Base-by-base conservation (phyloP, 2,888 invertebrate genomes). In the Diachrysia chrysitis region DNA sequence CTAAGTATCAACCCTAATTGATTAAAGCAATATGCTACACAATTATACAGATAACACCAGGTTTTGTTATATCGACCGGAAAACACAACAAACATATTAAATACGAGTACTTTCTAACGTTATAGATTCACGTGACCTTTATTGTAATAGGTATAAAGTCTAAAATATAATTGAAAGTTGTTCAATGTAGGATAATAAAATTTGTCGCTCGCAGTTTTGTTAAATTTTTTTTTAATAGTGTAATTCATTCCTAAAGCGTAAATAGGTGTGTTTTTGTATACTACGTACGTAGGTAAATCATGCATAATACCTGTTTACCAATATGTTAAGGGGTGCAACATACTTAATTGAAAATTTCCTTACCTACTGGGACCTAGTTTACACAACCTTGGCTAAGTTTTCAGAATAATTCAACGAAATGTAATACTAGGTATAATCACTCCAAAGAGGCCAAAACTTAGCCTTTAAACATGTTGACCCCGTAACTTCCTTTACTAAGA, bases 181-280 rank as follows among this genome's bases (percentile, higher is more conserved):
- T 14, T 29, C 10, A n/a, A 19, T n/a, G 54, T 19, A 16, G 17
- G 29, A 29, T 29, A 14, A 7, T 48, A 17, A 46, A 42, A 12
- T 17, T 21, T 19, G 21, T 61, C 59, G 37, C 51, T 58, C 55
- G 56, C 42, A 53, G 53, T 19, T 14, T 23, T 37, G 46, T 53
- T n/a, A n/a, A n/a, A 29, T 59, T 12, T 7, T 46, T 29, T 72
- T 72, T 71, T 72, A 66, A 0, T 42, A n/a, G 10, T 21, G 59
- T 53, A n/a, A 54, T 72, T 73, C 35, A 55, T 60, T 69, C 46
- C 53, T 68, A 19, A 37, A 23, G 21, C 55, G 63, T 21, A 58
- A 54, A 25, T 64, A 58, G 63, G 73, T 63, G 54, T 72, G 57
- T 60, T 35, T 48, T 48, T 32, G 29, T 12, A n/a, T 42, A 23